These are phyloP conservation scores for Stenopsyche tienmushanensis DNA, from an alignment of 1,140 invertebrate species.

Conservation along the genomic window DNA sequence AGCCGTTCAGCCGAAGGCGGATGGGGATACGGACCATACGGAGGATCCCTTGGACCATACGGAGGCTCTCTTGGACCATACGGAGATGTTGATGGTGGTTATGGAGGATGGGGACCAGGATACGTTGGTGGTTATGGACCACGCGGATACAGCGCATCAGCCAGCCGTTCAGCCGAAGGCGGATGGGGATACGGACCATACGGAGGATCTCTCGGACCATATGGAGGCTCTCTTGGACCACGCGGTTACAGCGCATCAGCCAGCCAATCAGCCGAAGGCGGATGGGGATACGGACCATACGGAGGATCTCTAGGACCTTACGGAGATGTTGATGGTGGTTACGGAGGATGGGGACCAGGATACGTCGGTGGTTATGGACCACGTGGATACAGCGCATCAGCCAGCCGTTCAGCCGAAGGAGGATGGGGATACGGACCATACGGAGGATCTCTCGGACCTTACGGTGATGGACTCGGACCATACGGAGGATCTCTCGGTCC, in stretches of 20 bases:
- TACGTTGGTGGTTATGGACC: neutral
- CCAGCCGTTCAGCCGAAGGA: no score
- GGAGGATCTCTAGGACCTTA: neutral
- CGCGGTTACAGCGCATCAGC: neutral
- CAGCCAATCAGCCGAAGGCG: constrained; percentile 6
- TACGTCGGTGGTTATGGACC: no score
- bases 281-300: neutral
- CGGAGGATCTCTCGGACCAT: neutral
- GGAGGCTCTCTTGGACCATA: no score
- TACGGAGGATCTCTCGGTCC: neutral
- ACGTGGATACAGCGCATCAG: no score
- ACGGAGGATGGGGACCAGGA: no score
- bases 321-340: no score
- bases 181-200: neutral
- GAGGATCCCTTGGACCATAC: no score
- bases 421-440: constrained; percentile 13
- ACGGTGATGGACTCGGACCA: neutral
- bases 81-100: no score
- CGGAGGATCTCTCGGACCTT: constrained; percentile 7
- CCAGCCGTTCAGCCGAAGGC: neutral
- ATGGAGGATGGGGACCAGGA: no score
- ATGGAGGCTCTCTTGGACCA: neutral
- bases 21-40: no score
- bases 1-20: no score
- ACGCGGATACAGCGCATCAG: constrained; percentile 1